Conservation (phyloP, 1,140 invertebrate genomes). For the Aphis gossypii region DNA sequence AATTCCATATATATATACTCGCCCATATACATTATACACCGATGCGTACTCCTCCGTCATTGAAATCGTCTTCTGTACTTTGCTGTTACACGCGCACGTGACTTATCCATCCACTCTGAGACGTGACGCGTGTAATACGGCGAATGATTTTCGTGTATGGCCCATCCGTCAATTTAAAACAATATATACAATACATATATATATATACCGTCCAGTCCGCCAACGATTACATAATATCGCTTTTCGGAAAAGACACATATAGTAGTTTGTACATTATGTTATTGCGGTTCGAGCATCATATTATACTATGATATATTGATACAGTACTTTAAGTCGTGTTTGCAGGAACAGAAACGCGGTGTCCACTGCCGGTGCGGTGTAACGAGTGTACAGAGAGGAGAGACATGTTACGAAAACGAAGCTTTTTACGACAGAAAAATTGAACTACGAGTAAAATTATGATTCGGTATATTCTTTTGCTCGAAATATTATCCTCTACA, state of each 20-base stretch:
- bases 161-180: not conserved
- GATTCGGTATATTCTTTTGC: not conserved
- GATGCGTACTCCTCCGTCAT: not conserved
- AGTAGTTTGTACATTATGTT: not conserved
- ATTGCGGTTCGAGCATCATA: too few species aligned
- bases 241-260: not conserved
- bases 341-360: too few species aligned
- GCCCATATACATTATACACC: not conserved
- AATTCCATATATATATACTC: not conserved
- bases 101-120: not conserved
- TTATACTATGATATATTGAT: too few species aligned
- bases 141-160: not conserved
- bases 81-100: not conserved
- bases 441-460: not conserved
- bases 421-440: not conserved
- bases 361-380: not conserved
- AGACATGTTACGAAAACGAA: not conserved
- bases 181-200: too few species aligned
- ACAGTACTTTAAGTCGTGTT: not conserved
- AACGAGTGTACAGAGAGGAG: not conserved
- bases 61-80: not conserved
- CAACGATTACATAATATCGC: not conserved
- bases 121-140: not conserved
- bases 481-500: not conserved
- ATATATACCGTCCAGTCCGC: not conserved